Percentiles rank a stretch among this genome's conserved stretches.
phyloP scores from a whole-genome alignment of 1,140 invertebrate genomes.

The Saxidomus purpurata region DNA sequence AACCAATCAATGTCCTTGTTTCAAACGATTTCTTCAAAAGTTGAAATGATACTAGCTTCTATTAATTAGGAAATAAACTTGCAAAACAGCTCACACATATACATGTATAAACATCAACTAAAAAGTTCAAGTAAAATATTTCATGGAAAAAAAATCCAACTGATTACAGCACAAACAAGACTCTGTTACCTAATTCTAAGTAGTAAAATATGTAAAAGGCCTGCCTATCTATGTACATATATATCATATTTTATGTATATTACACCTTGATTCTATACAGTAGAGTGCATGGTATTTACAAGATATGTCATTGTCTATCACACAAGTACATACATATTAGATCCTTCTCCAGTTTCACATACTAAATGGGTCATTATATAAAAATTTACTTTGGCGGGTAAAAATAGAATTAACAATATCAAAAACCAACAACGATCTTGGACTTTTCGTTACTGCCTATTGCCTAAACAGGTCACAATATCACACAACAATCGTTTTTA shows the following conservation, averaged over 20 bases:
- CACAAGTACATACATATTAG: conserved; percentile 7
- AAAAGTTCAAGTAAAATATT: no score
- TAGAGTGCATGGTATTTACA: neutral
- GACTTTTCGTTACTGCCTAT: neutral
- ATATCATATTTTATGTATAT: conserved; percentile 14
- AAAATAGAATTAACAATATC: conserved; percentile 56
- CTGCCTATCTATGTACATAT: conserved; percentile 2
- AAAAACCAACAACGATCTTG: conserved; percentile 31
- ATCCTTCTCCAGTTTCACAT: neutral
- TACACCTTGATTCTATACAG: conserved; percentile 2
- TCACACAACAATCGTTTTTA: conserved; percentile 62
- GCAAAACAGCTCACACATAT: no score
- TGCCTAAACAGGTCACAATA: conserved; percentile 39
- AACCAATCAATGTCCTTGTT: no score
- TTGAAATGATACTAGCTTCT: no score
- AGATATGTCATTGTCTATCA: conserved; percentile 14
- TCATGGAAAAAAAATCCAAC: no score
- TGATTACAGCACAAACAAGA: no score
- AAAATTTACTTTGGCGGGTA: conserved; percentile 48
- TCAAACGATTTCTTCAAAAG: no score
- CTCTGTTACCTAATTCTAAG: no score
- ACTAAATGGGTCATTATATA: conserved; percentile 1
- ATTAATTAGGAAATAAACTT: no score
- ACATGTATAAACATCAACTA: no score
- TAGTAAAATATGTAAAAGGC: conserved; percentile 14